phyloP scores from a whole-genome alignment of 2,113 vertebrate species.

The Tyrannus savana region DNA sequence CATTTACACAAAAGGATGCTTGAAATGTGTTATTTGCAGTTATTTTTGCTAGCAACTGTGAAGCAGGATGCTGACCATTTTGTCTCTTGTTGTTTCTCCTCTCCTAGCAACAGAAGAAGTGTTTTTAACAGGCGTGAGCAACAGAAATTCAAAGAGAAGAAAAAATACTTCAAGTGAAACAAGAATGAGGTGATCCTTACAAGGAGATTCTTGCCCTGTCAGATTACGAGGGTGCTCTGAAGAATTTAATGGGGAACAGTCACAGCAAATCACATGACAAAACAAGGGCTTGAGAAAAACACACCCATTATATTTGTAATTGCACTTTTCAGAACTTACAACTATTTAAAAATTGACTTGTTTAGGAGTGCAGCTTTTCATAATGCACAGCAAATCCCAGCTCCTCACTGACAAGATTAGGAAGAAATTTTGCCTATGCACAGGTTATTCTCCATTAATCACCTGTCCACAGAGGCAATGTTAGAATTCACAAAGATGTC shows the following conservation, averaged over 20 bases:
- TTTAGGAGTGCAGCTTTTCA: neutral
- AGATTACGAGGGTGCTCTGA: neutral
- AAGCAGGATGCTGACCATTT: neutral
- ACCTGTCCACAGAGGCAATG: neutral
- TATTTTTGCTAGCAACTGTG: neutral
- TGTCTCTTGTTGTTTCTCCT: neutral
- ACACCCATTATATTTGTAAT: neutral
- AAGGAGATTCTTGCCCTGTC: neutral
- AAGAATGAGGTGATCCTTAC: neutral
- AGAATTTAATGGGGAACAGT: neutral
- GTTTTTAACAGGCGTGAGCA: neutral
- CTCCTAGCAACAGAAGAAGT: neutral
- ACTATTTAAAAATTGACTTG: neutral
- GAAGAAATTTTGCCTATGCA: neutral
- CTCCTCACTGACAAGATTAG: neutral
- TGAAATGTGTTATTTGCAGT: neutral
- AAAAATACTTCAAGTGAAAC: neutral
- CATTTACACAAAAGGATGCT: neutral
- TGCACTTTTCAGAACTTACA: neutral
- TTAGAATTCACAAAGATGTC: neutral
- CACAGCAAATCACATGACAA: neutral
- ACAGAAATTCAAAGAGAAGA: neutral
- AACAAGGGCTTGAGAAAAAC: neutral
- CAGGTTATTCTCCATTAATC: neutral
- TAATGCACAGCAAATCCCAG: neutral